Evolutionary conservation across 2,113 vertebrate species (phyloP).

Genomic region (Oostethus manadensis): DNA sequence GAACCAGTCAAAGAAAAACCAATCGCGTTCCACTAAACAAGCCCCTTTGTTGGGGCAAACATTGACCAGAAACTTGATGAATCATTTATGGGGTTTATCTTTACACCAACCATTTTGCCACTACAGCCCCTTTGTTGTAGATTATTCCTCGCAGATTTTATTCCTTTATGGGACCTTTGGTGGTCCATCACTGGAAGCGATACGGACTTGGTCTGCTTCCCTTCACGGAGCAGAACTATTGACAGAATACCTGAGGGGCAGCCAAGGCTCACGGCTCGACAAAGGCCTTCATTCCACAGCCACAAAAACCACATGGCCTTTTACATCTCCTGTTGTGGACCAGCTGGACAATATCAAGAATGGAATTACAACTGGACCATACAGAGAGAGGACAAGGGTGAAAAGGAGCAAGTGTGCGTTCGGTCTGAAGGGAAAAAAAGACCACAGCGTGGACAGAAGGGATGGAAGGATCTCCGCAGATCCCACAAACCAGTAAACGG

Average conservation of each 20-base stretch:
- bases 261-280: slow-evolving; percentile 18
- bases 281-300: slow-evolving; percentile 38
- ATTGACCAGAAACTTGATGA: slow-evolving; percentile 58
- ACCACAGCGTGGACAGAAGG: slow-evolving; percentile 33
- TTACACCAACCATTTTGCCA: slow-evolving; percentile 52
- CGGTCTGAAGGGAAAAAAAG: slow-evolving; percentile 48
- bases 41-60: slow-evolving; percentile 55
- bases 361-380: slow-evolving; percentile 58
- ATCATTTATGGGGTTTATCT: slow-evolving; percentile 59
- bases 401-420: slow-evolving; percentile 49
- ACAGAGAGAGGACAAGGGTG: slow-evolving; percentile 27
- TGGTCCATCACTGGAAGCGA: slow-evolving; percentile 32
- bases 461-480: slow-evolving; percentile 37
- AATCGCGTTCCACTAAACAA: slow-evolving; percentile 42
- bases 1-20: slow-evolving; percentile 33
- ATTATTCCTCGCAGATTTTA: slow-evolving; percentile 36
- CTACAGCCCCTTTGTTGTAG: slow-evolving; percentile 43
- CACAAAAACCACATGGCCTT: slow-evolving; percentile 35
- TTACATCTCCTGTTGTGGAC: slow-evolving; percentile 48
- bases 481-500: slow-evolving; percentile 37
- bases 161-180: slow-evolving; percentile 37
- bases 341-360: slow-evolving; percentile 46
- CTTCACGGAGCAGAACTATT: slow-evolving; percentile 41
- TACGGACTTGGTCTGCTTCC: slow-evolving; percentile 33
- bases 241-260: slow-evolving; percentile 46